phyloP scores from a whole-genome alignment of 2,797 vertebrate genomes.

The Dendrocincla tyrannina region DNA sequence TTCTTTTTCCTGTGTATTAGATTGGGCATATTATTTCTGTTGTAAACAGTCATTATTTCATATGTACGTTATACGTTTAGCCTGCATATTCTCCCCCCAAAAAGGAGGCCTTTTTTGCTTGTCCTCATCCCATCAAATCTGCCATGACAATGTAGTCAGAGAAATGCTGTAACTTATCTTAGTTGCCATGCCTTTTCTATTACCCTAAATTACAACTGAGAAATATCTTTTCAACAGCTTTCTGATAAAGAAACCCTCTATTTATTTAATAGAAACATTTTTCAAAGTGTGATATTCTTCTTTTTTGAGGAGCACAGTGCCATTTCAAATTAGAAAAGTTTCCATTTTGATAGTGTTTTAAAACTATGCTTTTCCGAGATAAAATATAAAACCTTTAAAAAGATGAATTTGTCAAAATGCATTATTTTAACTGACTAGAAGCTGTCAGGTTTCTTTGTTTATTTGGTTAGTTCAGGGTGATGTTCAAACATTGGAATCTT shows the following conservation, averaged over 20 bases:
- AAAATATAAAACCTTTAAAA: neutral
- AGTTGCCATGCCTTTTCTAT: neutral
- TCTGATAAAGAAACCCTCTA: neutral
- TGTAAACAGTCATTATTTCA: neutral
- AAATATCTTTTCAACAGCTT: neutral
- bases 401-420: neutral
- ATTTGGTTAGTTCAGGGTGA: neutral
- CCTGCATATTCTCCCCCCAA: neutral
- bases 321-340: neutral
- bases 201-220: neutral
- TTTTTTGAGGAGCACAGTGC: neutral
- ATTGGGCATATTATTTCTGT: neutral
- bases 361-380: neutral
- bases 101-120: neutral
- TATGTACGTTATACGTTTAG: rapidly evolving
- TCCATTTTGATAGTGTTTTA: neutral
- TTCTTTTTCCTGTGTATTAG: neutral
- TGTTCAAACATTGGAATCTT: neutral
- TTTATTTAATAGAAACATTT: neutral
- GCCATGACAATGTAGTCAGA: neutral
- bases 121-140: neutral
- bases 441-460: neutral
- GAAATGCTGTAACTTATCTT: neutral
- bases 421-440: neutral
- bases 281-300: neutral